Evolutionary conservation across 2,113 vertebrate species (phyloP).

Genomic region (Atlantisia rogersi): DNA sequence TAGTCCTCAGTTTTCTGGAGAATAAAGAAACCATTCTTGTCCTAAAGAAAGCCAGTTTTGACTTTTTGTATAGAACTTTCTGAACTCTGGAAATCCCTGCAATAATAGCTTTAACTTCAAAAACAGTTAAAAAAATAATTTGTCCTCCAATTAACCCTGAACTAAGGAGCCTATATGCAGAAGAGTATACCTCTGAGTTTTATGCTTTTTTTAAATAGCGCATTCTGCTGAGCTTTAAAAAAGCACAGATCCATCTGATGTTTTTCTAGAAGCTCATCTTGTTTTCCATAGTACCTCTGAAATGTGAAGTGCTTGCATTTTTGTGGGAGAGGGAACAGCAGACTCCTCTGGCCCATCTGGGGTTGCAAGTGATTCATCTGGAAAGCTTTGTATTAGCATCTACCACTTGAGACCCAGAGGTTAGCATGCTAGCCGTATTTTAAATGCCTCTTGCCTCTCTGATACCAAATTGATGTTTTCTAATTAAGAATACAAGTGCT

Average conservation of each 20-base stretch:
- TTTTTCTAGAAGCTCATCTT: background rate
- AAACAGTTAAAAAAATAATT: background rate
- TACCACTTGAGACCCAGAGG: conserved; percentile 36
- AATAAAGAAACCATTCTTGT: background rate
- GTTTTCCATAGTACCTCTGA: background rate
- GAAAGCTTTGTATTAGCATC: conserved; percentile 26
- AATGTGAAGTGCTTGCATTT: background rate
- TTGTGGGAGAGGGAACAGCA: background rate
- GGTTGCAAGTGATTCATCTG: background rate
- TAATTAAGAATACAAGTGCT: conserved; percentile 58
- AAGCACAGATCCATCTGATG: background rate
- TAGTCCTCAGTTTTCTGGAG: background rate
- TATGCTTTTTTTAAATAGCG: background rate
- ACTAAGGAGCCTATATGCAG: background rate
- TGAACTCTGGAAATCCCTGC: background rate
- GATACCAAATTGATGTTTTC: conserved; percentile 42
- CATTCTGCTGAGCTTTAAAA: background rate
- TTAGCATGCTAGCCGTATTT: conserved; percentile 23
- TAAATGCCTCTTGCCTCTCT: conserved; percentile 49
- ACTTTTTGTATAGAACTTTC: background rate
- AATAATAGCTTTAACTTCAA: background rate
- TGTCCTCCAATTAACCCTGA: background rate
- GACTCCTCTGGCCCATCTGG: background rate
- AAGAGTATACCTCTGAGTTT: background rate
- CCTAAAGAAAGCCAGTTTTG: background rate